Percentiles rank a stretch among this genome's conserved stretches.
phyloP scores from a whole-genome alignment of 64 coral and sea anemone genomes.

The Astreopora myriophthalma region DNA sequence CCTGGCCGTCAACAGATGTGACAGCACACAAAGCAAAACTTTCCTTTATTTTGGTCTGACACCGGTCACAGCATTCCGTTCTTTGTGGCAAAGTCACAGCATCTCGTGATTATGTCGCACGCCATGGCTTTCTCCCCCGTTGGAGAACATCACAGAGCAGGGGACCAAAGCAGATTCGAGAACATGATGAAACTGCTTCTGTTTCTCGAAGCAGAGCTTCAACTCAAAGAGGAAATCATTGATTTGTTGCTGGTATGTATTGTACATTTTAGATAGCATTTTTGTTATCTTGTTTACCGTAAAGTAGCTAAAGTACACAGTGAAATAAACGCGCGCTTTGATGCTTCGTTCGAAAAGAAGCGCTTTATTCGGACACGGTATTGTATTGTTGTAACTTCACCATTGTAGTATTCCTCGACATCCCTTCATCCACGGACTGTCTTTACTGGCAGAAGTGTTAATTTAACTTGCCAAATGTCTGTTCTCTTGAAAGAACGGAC shows the following conservation, averaged over 20 bases:
- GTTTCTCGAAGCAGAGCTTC: constrained; percentile 65
- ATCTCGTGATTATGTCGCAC: not conserved
- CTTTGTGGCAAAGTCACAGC: not conserved
- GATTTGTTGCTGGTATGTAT: constrained; percentile 70
- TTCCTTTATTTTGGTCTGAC: constrained; percentile 9
- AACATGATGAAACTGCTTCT: constrained; percentile 75
- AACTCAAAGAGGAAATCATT: constrained; percentile 73
- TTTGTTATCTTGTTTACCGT: constrained; percentile 22
- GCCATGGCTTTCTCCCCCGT: constrained; percentile 17
- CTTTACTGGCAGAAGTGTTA: not conserved
- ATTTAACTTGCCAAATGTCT: not conserved
- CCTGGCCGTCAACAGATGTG: constrained; percentile 42
- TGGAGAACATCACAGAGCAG: not conserved
- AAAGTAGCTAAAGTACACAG: constrained; percentile 15
- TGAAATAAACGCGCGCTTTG: not conserved
- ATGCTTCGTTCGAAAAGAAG: not conserved
- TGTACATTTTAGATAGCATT: constrained; percentile 29
- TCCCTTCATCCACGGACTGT: not conserved
- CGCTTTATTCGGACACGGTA: not conserved
- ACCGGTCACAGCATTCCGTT: not conserved
- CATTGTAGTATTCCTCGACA: not conserved
- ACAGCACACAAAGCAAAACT: constrained; percentile 1
- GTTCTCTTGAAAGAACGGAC: not conserved
- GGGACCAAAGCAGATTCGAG: constrained; percentile 47
- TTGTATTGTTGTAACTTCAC: not conserved